Base-by-base conservation (phyloP, 64 coral and sea anemone species). In the Dendrophyllia cribrosa region DNA sequence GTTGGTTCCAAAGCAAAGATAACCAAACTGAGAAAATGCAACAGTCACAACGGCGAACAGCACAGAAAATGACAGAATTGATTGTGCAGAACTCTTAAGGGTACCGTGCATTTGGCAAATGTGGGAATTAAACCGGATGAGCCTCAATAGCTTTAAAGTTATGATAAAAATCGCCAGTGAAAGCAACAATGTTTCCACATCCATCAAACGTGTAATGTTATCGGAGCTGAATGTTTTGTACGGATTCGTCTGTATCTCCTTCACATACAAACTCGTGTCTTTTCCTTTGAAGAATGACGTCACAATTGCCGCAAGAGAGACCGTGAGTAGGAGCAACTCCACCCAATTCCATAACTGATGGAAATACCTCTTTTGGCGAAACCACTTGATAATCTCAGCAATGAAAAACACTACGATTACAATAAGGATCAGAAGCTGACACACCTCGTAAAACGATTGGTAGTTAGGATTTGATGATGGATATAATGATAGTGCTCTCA, bases 291-390 rank as follows among this genome's bases (percentile, higher is more conserved):
- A 7, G 16, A 91, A 14, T 34, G 58, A 81, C 14, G 83, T 47
- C 14, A 14, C 65, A 16, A 74, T 15, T 7, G 89, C 66, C 9
- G 73, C 13, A 9, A 83, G 1, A 5, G 89, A 68, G 15, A 63
- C 61, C 48, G 74, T 4, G 24, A 91, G 58, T 9, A 82, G 78
- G 6, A 58, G 15, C 4, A 91, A 43, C 19, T 83, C 63, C 8
- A 91, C 19, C 89, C 89, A 91, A 52, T 91, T 91, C 89, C 89
- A 84, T 10, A 91, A 19, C 47, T 74, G 16, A 8, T 22, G 53
- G 2, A 91, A 45, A 59, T 91, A 83, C 7, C 26, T 7, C 43
- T 74, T 84, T 74, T 91, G 51, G 34, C 73, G 23, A n/a, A 70
- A 52, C 16, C 82, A 16, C 16, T 91, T 58, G 11, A 72, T 63